A percentile compares a stretch with the other conserved stretches of the same genome.
Conservation (phyloP, 2,888 invertebrate genomes). For the Cryptocheilus praepositus region DNA sequence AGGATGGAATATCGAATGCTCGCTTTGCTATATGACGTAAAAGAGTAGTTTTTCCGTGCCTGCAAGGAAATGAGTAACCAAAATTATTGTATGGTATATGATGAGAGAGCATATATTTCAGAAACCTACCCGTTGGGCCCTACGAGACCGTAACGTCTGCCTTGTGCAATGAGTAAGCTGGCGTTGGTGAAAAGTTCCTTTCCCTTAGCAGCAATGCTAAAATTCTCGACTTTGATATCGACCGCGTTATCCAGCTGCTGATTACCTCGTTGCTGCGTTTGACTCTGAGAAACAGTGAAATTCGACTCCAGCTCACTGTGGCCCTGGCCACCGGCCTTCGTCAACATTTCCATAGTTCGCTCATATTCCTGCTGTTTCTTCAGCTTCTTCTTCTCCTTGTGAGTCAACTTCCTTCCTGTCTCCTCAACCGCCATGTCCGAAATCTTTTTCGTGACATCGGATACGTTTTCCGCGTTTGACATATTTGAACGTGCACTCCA, state of each 20-base stretch:
- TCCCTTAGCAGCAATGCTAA: constrained; percentile 97
- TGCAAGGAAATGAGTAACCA: constrained; percentile 62
- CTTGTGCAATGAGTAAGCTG: constrained; percentile 92
- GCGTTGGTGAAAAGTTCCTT: constrained; percentile 98
- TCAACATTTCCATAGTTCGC: constrained; percentile 88
- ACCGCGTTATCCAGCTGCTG: constrained; percentile 89
- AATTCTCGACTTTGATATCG: constrained; percentile 98
- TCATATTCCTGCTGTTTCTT: constrained; percentile 94
- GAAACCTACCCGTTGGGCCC: constrained; percentile 93
- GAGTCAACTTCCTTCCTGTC: constrained; percentile 84
- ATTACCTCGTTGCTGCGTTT: constrained; percentile 75
- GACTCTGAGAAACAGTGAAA: constrained; percentile 94
- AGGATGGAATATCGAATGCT: constrained; percentile 95
- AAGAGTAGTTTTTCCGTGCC: constrained; percentile 98
- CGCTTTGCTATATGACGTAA: constrained; percentile 93
- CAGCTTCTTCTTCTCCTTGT: constrained; percentile 93
- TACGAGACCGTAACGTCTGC: constrained; percentile 96
- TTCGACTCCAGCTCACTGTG: constrained; percentile 94
- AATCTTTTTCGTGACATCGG: constrained; percentile 59
- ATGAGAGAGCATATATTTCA: constrained; percentile 10
- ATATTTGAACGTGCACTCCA: constrained; percentile 41
- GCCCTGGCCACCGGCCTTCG: constrained; percentile 91
- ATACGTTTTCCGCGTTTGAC: constrained; percentile 52
- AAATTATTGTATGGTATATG: neutral
- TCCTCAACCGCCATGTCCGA: constrained; percentile 71